These are phyloP conservation scores for Brachycybe producta DNA, from an alignment of 2,888 invertebrate species.

Conservation along the genomic window DNA sequence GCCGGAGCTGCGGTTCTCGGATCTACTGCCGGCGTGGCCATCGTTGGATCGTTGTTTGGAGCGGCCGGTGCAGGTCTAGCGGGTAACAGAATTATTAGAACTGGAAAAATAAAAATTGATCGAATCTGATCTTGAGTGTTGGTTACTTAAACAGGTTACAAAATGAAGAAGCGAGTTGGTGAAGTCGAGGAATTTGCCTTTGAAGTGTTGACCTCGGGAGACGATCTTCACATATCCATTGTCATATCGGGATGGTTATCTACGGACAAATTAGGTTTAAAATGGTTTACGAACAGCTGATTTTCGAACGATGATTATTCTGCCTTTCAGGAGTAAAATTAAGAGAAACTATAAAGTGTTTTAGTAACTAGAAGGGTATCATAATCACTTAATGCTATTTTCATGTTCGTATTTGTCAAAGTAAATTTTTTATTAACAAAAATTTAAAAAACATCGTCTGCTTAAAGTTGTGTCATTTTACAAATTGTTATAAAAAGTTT, in stretches of 20 bases:
- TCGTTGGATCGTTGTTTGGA: conserved; percentile 50
- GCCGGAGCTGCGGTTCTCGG: conserved; percentile 39
- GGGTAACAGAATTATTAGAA: conserved; percentile 45
- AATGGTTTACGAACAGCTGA: too few relatives aligned
- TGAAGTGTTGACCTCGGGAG: conserved; percentile 39
- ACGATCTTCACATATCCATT: conserved; percentile 46
- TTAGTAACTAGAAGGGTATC: too few relatives aligned
- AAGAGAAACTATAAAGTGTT: too few relatives aligned
- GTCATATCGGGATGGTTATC: conserved; percentile 52
- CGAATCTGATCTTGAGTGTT: background rate
- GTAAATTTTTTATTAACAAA: too few relatives aligned
- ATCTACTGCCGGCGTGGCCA: conserved; percentile 41
- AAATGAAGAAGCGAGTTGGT: conserved; percentile 54
- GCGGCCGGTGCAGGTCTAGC: conserved; percentile 53
- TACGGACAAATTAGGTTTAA: conserved; percentile 38
- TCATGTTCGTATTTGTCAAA: background rate
- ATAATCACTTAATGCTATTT: conserved; percentile 15
- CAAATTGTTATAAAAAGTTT: too few relatives aligned
- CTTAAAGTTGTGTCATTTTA: too few relatives aligned
- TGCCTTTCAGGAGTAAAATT: too few relatives aligned
- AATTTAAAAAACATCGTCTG: too few relatives aligned
- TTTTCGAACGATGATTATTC: too few relatives aligned
- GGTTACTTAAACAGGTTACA: conserved; percentile 40
- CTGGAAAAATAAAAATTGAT: background rate
- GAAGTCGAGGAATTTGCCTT: conserved; percentile 53